Evolutionary conservation across 1,140 invertebrate genomes (phyloP), one percentile per base, ranked within the genome.

Genomic region (Ips typographus): DNA sequence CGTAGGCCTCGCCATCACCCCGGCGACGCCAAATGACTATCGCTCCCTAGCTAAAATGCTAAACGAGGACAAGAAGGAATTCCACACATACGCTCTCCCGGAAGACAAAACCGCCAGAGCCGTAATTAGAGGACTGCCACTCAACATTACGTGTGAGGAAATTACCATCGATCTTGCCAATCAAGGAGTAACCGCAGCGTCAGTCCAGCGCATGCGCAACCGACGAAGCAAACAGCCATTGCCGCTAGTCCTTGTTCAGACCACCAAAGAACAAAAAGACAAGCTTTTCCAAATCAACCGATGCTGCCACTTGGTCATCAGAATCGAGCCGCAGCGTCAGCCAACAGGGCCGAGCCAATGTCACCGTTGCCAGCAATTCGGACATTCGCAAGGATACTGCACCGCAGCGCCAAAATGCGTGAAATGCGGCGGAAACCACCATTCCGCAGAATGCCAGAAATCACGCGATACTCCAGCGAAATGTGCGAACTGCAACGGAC

Each of bases 361-460:
- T 55, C 67, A 55, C 40, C 72, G 75, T 7, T 81, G 77, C 62
- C 78, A 82, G 72, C 52, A 70, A 42, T 80, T 75, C 68, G 79
- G 79, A 2, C 80, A 81, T 49, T 77, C 77, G 1, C 78, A 78
- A 70, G 56, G 60, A 57, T 4, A 40, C 37, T 57, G 55, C 38
- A 1, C 1, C 1, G 3, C 3, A 8, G 8, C 38, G 0, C 53
- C 58, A 3, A 37, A 41, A 41, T 59, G 71, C 53, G 59, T 70
- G 5, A 61, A 77, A 38, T 65, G 62, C 38, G 42, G 36, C 4
- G 40, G 47, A 3, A n/a, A 41, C 2, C 70, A 72, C 37, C 22
- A n/a, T 1, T 40, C 37, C 6, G 4, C 3, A 0, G n/a, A 55
- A 58, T 72, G 72, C 42, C 41, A 2, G 39, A 56, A 65, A 51